Evolutionary conservation across 2,797 vertebrate genomes (phyloP).

Genomic region (Heteromormyrus szaboi): DNA sequence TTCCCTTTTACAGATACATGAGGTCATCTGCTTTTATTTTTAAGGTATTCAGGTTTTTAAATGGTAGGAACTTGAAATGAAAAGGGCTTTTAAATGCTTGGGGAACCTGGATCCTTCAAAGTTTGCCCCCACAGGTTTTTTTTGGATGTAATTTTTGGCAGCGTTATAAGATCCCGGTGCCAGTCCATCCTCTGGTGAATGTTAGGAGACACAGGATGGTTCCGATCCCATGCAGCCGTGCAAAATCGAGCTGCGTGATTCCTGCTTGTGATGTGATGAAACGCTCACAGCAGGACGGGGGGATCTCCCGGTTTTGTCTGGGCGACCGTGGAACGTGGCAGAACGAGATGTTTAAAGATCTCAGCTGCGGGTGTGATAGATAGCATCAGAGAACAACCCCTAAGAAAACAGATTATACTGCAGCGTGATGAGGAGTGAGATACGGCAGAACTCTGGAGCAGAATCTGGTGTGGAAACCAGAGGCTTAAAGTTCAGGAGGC

Average conservation of each 20-base stretch:
- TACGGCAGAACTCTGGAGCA: background rate
- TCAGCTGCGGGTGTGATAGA: background rate
- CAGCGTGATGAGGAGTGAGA: background rate
- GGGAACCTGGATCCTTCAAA: background rate
- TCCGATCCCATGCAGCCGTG: background rate
- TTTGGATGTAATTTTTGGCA: background rate
- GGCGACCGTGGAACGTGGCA: background rate
- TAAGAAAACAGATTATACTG: background rate
- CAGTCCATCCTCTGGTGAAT: background rate
- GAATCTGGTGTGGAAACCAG: background rate
- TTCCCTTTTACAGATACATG: background rate
- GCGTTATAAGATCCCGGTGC: background rate
- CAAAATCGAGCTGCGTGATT: background rate
- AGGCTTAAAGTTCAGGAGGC: background rate
- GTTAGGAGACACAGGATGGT: background rate
- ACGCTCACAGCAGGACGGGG: background rate
- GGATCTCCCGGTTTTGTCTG: background rate
- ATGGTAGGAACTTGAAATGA: background rate
- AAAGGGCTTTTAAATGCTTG: background rate
- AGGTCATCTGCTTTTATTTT: background rate
- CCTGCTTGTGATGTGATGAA: background rate
- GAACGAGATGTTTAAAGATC: background rate
- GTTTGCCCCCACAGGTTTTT: background rate
- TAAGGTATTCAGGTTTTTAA: constrained; percentile 1
- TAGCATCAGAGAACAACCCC: background rate